phyloP scores from a whole-genome alignment of 2,113 vertebrate species.

The Probosciger aterrimus region DNA sequence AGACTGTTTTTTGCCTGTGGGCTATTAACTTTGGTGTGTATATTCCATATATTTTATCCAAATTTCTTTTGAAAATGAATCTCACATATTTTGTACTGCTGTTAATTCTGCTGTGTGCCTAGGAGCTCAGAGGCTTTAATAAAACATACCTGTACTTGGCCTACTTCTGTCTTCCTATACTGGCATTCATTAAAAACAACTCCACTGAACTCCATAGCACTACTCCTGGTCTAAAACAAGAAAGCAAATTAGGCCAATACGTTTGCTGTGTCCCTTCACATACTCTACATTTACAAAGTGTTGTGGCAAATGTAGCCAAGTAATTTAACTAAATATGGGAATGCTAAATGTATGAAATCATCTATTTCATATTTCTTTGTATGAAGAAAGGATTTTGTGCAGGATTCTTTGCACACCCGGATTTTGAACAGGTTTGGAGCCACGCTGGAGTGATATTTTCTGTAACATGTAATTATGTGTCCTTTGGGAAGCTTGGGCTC shows the following conservation, averaged over 20 bases:
- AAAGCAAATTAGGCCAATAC: neutral
- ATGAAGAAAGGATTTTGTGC: neutral
- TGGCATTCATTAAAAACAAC: neutral
- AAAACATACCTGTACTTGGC: slow-evolving; percentile 9
- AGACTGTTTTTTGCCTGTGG: neutral
- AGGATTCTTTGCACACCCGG: neutral
- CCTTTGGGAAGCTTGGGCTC: neutral
- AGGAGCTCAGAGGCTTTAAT: slow-evolving; percentile 2
- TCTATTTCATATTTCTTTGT: neutral
- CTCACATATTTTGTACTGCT: neutral
- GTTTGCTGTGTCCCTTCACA: neutral
- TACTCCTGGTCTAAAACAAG: neutral
- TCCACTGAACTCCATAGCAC: neutral
- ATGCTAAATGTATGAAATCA: neutral
- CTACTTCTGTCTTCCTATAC: neutral
- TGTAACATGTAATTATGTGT: neutral
- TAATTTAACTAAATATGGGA: neutral
- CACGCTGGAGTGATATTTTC: neutral
- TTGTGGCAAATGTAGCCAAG: neutral
- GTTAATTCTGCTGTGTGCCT: neutral
- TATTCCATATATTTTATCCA: neutral
- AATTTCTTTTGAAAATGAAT: neutral
- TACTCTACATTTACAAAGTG: neutral
- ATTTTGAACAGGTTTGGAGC: neutral
- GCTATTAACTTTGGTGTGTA: neutral